phyloP scores from a whole-genome alignment of 2,113 vertebrate genomes.

The Ivindomyrus marchei region DNA sequence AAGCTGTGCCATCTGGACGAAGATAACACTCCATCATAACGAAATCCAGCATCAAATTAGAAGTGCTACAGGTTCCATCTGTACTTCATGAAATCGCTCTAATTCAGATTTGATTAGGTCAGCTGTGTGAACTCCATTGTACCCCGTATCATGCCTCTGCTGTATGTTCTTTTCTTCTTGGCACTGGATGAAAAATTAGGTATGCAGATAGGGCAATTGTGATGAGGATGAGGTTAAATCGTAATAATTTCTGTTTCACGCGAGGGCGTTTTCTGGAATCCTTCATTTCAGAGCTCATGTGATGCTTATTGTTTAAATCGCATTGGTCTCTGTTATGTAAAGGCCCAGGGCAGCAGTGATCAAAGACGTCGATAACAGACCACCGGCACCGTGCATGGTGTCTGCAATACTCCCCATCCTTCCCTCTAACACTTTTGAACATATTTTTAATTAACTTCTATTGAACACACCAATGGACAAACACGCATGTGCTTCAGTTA shows the following conservation, averaged over 20 bases:
- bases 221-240: slow-evolving; percentile 48
- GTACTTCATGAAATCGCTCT: slow-evolving; percentile 59
- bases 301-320: background rate
- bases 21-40: slow-evolving; percentile 57
- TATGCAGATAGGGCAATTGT: slow-evolving; percentile 50
- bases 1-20: slow-evolving; percentile 59
- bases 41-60: slow-evolving; percentile 53
- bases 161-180: slow-evolving; percentile 19
- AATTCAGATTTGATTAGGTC: slow-evolving; percentile 61
- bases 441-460: background rate
- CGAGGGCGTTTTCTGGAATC: background rate
- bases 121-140: slow-evolving; percentile 45
- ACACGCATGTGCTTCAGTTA: background rate
- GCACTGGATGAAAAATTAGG: slow-evolving; percentile 40
- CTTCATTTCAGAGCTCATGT: background rate
- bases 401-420: background rate
- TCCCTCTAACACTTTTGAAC: background rate
- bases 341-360: background rate
- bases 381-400: background rate
- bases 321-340: background rate
- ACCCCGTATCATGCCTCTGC: slow-evolving; percentile 54
- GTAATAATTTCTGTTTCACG: slow-evolving; percentile 34
- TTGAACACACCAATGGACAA: background rate
- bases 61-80: slow-evolving; percentile 62
- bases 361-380: background rate